A percentile compares a stretch with the other conserved stretches of the same genome.
Evolutionary conservation across 2,797 vertebrate genomes (phyloP).

Genomic region (Spinibarbus caldwelli): DNA sequence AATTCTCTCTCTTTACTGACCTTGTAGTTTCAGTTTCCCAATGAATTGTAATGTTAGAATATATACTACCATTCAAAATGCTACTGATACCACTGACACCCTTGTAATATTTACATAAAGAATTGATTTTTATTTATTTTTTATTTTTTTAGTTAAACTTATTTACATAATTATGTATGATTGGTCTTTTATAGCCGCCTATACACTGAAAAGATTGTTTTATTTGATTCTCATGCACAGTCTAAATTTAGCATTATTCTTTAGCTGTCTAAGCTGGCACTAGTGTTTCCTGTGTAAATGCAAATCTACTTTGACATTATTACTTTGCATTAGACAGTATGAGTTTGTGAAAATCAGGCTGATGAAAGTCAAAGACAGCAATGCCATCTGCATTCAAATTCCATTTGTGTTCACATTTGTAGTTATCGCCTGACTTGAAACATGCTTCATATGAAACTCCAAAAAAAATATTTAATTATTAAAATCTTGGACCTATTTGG

Average conservation of each 20-base stretch:
- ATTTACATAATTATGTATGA: background rate
- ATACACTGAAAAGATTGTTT: background rate
- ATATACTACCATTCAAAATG: background rate
- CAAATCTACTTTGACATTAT: background rate
- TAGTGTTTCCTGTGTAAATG: background rate
- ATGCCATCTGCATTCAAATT: background rate
- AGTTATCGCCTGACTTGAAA: too few species aligned
- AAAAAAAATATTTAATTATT: too few species aligned
- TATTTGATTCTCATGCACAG: background rate
- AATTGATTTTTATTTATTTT: background rate
- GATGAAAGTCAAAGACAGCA: background rate
- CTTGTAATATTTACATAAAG: background rate
- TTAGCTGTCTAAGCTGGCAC: background rate
- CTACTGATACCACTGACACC: background rate
- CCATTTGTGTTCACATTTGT: too few species aligned
- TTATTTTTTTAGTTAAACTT: background rate
- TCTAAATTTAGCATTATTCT: background rate
- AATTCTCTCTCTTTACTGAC: slow-evolving; percentile 7
- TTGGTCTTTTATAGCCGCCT: background rate
- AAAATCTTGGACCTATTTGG: too few species aligned
- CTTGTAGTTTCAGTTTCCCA: background rate
- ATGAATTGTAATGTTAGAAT: background rate
- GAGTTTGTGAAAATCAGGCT: background rate
- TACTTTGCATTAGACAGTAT: background rate
- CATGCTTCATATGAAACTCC: too few species aligned